Percentiles rank a stretch among this genome's conserved stretches.
phyloP scores from a whole-genome alignment of 2,113 vertebrate species.

The Gadus macrocephalus region DNA sequence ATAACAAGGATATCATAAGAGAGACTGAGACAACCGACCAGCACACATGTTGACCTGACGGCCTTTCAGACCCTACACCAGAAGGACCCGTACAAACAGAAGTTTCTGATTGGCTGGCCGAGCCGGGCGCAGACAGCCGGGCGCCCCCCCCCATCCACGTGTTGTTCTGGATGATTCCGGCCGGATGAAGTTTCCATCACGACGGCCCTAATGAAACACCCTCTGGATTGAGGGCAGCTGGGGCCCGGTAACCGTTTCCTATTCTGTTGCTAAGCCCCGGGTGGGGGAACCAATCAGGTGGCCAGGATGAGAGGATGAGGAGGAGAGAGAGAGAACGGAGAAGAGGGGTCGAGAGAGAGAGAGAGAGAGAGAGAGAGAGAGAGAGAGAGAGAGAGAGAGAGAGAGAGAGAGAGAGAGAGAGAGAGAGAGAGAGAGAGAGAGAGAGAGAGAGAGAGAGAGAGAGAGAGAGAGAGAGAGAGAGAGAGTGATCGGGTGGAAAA shows the following conservation, averaged over 20 bases:
- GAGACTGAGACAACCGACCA: too few relatives aligned
- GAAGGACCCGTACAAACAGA: too few relatives aligned
- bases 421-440: too few relatives aligned
- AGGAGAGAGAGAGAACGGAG: constrained; percentile 8
- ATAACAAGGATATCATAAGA: too few relatives aligned
- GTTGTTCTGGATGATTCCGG: constrained; percentile 38
- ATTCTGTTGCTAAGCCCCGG: constrained; percentile 54
- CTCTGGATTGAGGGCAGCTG: constrained; percentile 44
- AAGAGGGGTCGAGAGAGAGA: background rate
- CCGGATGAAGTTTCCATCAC: constrained; percentile 47
- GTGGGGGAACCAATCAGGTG: constrained; percentile 43
- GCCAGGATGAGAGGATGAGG: constrained; percentile 16
- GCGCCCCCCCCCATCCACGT: constrained; percentile 29
- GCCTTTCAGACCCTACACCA: too few relatives aligned
- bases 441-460: too few relatives aligned
- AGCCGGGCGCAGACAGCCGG: background rate
- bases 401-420: background rate
- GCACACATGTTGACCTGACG: too few relatives aligned
- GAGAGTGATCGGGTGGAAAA: too few relatives aligned
- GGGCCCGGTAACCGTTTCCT: constrained; percentile 54
- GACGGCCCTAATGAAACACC: constrained; percentile 42
- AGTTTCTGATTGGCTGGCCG: too few relatives aligned
- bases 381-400: background rate
- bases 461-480: too few relatives aligned
- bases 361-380: background rate